Evolutionary conservation across 2,113 vertebrate species (phyloP), one percentile per base, ranked within the genome.

Genomic region (Ancistrus triradiatus): DNA sequence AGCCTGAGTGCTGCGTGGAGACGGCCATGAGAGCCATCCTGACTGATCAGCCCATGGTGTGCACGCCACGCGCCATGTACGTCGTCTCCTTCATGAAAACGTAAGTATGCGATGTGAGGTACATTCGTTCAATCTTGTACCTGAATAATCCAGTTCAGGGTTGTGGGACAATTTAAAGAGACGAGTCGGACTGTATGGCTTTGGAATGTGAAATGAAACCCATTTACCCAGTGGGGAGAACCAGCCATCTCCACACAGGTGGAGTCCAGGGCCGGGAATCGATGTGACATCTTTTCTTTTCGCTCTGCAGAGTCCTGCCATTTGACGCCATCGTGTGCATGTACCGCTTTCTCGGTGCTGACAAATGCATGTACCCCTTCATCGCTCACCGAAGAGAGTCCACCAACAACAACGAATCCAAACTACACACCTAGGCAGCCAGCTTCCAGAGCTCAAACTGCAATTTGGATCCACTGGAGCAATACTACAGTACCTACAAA

Each of bases 291-390:
- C n/a, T 31, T 31, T 31, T 3, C 7, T 31, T 42, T 14, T 42
- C 13, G 1, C 42, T 2, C 11, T 73, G 5, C 83, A 94, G 92
- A 68, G 88, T 94, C 76, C 82, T 94, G 68, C 92, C 92, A 3
- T 94, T 93, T 40, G 91, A 93, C 76, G 92, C 92, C 38, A 86
- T 91, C 1, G 92, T 94, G 1, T 94, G 91, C 75, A 92, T 94
- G 92, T 94, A 93, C 58, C 86, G 91, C 11, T 92, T 94, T 79
- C 77, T 93, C 53, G 91, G 92, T 75, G 92, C 91, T 0, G 91
- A 93, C 80, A 93, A 93, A 74, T 94, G 91, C 74, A 93, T 93
- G 91, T 92, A 93, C 76, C 92, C 91, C 31, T 94, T 93, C 76
- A 89, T 93, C 5, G 90, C 90, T 60, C 91, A 93, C 25, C 84